These are phyloP conservation scores for Enteromius argenteus DNA, from an alignment of 2,797 vertebrate species.

Conservation along the genomic window DNA sequence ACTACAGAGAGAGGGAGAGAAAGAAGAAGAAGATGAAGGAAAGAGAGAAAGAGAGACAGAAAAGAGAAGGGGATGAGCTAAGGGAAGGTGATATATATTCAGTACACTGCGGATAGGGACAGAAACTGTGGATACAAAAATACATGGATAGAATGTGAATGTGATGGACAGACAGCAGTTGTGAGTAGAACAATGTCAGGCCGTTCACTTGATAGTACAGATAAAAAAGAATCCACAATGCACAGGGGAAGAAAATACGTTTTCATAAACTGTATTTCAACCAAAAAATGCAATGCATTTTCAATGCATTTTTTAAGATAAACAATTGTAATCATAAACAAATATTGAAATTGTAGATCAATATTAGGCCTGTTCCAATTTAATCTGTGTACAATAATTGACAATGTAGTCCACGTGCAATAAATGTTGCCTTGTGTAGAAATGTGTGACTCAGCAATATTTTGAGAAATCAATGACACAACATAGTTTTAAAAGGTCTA, in stretches of 20 bases:
- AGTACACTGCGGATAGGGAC: neutral
- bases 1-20: constrained; percentile 73
- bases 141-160: constrained; percentile 9
- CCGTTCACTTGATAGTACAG: neutral
- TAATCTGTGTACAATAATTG: neutral
- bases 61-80: constrained; percentile 23
- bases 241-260: neutral
- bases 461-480: neutral
- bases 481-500: no score
- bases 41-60: constrained; percentile 28
- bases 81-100: constrained; percentile 2
- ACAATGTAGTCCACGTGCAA: neutral
- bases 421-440: neutral
- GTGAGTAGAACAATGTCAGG: neutral
- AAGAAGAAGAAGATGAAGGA: constrained; percentile 44
- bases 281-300: neutral
- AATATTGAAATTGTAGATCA: neutral
- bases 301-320: neutral
- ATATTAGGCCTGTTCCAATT: neutral
- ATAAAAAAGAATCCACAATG: neutral
- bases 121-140: neutral
- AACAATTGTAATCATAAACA: neutral
- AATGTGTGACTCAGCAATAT: neutral
- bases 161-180: neutral
- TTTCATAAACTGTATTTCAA: neutral